Conservation (phyloP, 2,113 vertebrate genomes). For the Melospiza melodia region DNA sequence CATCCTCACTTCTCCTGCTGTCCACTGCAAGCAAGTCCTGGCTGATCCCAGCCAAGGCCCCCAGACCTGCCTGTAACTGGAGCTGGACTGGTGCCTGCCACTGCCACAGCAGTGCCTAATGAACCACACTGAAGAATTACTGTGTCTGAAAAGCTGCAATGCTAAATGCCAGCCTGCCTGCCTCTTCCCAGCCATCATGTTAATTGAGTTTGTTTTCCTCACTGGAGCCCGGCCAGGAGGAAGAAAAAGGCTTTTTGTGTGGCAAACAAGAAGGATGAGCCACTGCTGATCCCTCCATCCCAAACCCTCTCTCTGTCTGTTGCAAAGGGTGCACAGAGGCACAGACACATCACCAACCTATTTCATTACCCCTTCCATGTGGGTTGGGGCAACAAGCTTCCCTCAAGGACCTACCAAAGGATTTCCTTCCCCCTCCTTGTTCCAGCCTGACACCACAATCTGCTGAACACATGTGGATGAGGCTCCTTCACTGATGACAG, state of each 20-base stretch:
- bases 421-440: background rate
- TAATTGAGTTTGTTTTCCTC: constrained; percentile 56
- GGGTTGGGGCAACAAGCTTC: background rate
- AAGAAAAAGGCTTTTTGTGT: constrained; percentile 58
- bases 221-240: background rate
- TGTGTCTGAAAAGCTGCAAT: background rate
- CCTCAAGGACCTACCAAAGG: background rate
- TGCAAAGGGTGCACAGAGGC: background rate
- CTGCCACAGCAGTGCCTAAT: background rate
- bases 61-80: background rate
- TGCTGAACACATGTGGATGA: background rate
- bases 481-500: background rate
- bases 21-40: background rate
- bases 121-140: background rate
- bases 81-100: background rate
- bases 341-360: background rate
- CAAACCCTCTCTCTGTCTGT: background rate
- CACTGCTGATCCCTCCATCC: background rate
- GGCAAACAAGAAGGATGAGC: constrained; percentile 8
- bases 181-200: background rate
- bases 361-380: background rate
- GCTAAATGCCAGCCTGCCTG: constrained; percentile 46
- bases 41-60: background rate
- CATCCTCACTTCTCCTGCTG: background rate
- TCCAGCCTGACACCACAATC: background rate